A percentile compares a stretch with the other conserved stretches of the same genome.
phyloP scores from a whole-genome alignment of 2,797 vertebrate genomes.

The Alosa sapidissima region DNA sequence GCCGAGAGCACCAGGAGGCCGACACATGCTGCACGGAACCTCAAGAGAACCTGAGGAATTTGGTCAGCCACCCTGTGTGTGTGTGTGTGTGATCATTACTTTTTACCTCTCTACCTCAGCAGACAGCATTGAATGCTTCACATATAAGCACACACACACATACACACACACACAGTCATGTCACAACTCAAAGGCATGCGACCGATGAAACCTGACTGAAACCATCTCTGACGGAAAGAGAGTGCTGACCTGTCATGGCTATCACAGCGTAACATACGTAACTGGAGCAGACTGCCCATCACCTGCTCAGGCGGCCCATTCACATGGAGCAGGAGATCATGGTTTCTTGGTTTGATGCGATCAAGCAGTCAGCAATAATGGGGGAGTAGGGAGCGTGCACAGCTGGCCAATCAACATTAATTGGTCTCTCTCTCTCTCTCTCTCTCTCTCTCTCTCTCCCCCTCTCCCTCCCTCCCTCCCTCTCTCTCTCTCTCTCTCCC shows the following conservation, averaged over 20 bases:
- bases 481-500: no score
- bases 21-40: background rate
- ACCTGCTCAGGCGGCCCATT: background rate
- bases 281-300: background rate
- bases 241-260: background rate
- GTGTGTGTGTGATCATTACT: background rate
- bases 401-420: slow-evolving; percentile 23
- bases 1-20: background rate
- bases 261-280: background rate
- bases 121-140: background rate
- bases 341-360: background rate
- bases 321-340: background rate
- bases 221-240: background rate
- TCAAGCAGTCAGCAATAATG: background rate
- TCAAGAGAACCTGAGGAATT: background rate
- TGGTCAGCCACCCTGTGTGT: background rate
- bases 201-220: background rate
- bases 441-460: background rate
- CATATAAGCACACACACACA: background rate
- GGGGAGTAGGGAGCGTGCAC: background rate
- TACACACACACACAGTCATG: slow-evolving; percentile 3
- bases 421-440: background rate
- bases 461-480: no score
- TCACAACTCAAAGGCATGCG: background rate
- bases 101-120: background rate